Evolutionary conservation across 2,888 invertebrate species (phyloP).

Genomic region (Schizaphis graminum): DNA sequence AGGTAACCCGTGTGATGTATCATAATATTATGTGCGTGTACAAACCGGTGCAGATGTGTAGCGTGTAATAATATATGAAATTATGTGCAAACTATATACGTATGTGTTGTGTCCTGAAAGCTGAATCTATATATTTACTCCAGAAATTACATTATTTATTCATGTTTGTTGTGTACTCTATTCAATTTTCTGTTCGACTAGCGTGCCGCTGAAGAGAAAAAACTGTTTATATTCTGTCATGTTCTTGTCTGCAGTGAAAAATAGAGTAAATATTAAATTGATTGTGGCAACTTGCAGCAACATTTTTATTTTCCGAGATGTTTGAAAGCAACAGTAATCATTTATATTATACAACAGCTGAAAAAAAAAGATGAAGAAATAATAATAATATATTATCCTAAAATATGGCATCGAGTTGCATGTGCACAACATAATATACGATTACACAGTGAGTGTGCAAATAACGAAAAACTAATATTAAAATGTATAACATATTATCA

Average conservation of each 20-base stretch:
- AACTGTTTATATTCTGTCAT: slow-evolving; percentile 12
- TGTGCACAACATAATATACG: background rate
- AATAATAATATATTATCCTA: background rate
- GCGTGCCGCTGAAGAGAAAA: background rate
- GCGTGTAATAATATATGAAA: background rate
- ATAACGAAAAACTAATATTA: background rate
- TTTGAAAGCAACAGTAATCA: background rate
- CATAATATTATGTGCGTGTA: background rate
- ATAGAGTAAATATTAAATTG: background rate
- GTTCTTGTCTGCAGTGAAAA: slow-evolving; percentile 9
- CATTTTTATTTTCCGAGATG: background rate
- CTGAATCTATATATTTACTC: background rate
- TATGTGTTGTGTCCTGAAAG: background rate
- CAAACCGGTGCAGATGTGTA: background rate
- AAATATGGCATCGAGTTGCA: background rate
- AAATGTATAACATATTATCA: no score
- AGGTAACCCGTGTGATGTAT: background rate
- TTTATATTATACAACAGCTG: background rate
- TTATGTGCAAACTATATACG: background rate
- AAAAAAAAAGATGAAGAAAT: background rate
- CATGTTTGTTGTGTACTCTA: background rate
- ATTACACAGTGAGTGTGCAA: background rate
- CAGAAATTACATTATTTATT: slow-evolving; percentile 6
- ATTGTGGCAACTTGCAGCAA: slow-evolving; percentile 9
- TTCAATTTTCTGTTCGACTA: slow-evolving; percentile 14